A percentile compares a stretch with the other conserved stretches of the same genome.
Evolutionary conservation across 2,113 vertebrate species (phyloP).

Genomic region (Sula dactylatra): DNA sequence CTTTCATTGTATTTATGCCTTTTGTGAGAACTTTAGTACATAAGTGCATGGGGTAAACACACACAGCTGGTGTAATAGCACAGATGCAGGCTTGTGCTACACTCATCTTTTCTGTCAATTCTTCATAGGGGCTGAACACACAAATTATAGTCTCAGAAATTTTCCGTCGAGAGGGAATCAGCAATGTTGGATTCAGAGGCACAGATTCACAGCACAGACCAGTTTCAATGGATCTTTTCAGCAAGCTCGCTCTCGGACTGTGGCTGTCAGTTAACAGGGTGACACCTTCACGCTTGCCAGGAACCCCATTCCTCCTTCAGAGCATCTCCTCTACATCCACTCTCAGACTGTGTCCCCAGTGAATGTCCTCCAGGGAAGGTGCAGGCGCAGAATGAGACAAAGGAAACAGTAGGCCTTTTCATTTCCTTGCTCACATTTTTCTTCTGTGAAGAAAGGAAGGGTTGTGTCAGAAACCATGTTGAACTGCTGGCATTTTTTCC

Average conservation of each 20-base stretch:
- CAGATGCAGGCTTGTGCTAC: neutral
- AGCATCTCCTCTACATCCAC: neutral
- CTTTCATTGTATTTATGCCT: conserved; percentile 1
- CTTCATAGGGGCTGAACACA: neutral
- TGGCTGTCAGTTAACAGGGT: neutral
- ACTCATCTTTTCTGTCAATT: neutral
- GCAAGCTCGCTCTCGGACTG: neutral
- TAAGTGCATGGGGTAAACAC: neutral
- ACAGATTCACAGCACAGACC: neutral
- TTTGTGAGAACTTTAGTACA: neutral
- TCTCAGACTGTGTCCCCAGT: neutral
- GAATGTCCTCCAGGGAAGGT: neutral
- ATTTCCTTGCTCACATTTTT: neutral
- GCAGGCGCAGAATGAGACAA: neutral
- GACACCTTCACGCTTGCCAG: neutral
- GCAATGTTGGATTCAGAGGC: fast-evolving
- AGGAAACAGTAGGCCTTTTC: neutral
- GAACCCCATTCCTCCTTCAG: neutral
- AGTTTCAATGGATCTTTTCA: neutral
- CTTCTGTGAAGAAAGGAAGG: neutral
- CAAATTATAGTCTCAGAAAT: conserved; percentile 9
- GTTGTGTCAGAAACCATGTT: neutral
- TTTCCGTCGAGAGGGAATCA: neutral
- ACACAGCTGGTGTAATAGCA: neutral
- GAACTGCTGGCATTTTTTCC: neutral